These are phyloP conservation scores for Leptodactylus fuscus DNA, from an alignment of 2,113 vertebrate genomes.

Conservation along the genomic window DNA sequence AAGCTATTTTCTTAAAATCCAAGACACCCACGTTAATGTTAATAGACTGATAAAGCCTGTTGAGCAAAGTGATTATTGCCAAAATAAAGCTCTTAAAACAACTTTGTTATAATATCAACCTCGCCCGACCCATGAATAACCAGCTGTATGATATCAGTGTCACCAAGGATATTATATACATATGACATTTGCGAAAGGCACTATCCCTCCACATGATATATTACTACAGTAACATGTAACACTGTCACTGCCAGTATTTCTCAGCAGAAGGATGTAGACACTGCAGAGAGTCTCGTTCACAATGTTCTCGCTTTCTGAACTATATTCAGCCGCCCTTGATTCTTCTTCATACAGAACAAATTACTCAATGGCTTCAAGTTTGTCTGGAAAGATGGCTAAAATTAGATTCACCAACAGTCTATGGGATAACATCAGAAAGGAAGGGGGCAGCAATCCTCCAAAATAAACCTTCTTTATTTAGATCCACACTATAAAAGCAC, in stretches of 20 bases:
- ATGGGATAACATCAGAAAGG: too few species aligned
- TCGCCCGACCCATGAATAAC: background rate
- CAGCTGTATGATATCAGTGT: constrained; percentile 8
- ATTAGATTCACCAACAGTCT: background rate
- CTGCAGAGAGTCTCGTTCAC: background rate
- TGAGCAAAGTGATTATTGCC: constrained; percentile 2
- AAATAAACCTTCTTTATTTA: too few species aligned
- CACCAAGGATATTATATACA: background rate
- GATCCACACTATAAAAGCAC: too few species aligned
- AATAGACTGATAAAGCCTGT: background rate
- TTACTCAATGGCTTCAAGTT: too few species aligned
- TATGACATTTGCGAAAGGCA: constrained; percentile 6
- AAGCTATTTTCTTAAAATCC: too few species aligned
- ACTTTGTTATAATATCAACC: background rate
- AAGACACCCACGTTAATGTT: too few species aligned
- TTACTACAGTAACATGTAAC: constrained; percentile 13
- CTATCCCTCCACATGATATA: background rate
- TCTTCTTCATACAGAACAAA: background rate
- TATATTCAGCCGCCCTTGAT: background rate
- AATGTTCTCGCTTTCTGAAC: background rate
- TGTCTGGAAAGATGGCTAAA: background rate
- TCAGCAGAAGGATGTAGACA: background rate
- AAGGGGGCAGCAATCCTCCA: too few species aligned
- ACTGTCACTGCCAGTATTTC: background rate
- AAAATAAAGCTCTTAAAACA: constrained; percentile 36